Conservation (phyloP, 2,797 vertebrate species). For the Sebastes nivosus region DNA sequence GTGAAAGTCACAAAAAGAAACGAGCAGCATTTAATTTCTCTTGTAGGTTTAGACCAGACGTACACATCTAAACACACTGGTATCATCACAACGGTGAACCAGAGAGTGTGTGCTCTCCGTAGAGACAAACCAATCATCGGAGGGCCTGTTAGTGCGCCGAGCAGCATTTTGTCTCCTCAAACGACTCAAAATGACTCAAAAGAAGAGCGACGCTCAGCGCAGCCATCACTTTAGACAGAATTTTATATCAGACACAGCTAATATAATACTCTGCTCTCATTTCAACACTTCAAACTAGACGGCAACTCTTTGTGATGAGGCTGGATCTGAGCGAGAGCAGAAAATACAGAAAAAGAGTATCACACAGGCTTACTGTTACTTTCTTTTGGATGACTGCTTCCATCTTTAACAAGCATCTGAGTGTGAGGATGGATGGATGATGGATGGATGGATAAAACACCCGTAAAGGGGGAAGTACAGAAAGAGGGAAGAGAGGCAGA, state of each 20-base stretch:
- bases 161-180: conserved; percentile 50
- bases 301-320: conserved; percentile 33
- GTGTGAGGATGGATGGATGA: background rate
- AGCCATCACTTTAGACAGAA: conserved; percentile 51
- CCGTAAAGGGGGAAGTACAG: background rate
- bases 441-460: background rate
- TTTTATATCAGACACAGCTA: conserved; percentile 52
- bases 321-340: conserved; percentile 26
- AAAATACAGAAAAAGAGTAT: conserved; percentile 5
- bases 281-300: conserved; percentile 49
- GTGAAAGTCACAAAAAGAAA: background rate
- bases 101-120: background rate
- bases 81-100: background rate
- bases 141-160: conserved; percentile 19
- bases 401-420: background rate
- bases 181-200: conserved; percentile 25
- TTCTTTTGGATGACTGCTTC: conserved; percentile 12
- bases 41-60: background rate
- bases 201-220: conserved; percentile 2
- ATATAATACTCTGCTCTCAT: conserved; percentile 41
- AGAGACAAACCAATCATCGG: conserved; percentile 31
- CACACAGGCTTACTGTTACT: background rate
- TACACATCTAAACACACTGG: background rate
- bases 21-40: background rate
- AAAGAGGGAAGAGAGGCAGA: background rate